Evolutionary conservation across 2,797 vertebrate genomes (phyloP), one percentile per base, ranked within the genome.

Genomic region (Denticeps clupeoides): DNA sequence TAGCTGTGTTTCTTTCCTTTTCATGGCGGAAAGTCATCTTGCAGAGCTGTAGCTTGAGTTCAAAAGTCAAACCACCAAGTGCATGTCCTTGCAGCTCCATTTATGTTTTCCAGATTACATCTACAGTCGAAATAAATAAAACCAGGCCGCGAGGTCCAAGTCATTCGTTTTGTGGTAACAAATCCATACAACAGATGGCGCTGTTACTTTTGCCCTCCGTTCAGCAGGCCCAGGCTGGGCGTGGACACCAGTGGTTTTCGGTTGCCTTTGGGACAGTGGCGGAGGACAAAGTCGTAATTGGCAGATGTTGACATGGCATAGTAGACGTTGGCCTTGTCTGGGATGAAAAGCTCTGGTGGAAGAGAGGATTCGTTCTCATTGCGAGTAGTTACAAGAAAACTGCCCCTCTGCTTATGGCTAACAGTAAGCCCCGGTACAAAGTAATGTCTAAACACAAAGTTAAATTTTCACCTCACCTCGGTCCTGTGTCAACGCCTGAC

Each of bases 261-360:
- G 52, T 75, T 63, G 41, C 65, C 38, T 33, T 63, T 69, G 18
- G 56, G 49, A 50, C 69, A 72, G 25, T 52, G 68, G 1, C 81
- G 79, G 13, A 91, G 63, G 29, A 87, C 47, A 47, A 91, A 89
- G 74, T 90, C 83, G 43, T 83, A 83, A 28, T 85, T 79, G 1
- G 75, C 71, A 0, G 76, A 59, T 0, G 87, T 86, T 47, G 72
- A 89, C 89, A 91, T 91, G 0, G 88, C 87, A 0, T 91, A 91
- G 70, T 89, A 91, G 55, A 88, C 86, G 0, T 91, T 91, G 21
- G 89, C 85, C 1, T 85, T 82, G 59, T 89, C 85, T 0, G 89
- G 89, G 55, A 91, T 87, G 46, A 82, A 74, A 58, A 91, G 58
- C 64, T 88, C 89, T 91, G 47, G 7, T 24, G 49, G 15, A 26